These are phyloP conservation scores for Aleiodes leptofemur DNA, from an alignment of 2,888 invertebrate genomes.

Conservation along the genomic window DNA sequence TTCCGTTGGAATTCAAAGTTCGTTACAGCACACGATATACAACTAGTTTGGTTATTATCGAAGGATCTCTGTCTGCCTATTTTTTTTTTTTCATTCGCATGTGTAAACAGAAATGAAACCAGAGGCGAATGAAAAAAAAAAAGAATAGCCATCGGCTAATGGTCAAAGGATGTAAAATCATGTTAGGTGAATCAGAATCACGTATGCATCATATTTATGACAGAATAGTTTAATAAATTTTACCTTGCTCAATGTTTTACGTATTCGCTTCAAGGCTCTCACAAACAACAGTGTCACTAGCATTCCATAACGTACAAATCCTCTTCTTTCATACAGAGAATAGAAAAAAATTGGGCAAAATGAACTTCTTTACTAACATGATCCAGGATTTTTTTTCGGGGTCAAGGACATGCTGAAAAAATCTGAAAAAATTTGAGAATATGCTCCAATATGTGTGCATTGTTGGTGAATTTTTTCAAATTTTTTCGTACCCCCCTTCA, in stretches of 20 bases:
- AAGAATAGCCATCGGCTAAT: conserved; percentile 15
- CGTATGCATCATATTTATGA: conserved; percentile 26
- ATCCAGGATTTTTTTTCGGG: too few species aligned
- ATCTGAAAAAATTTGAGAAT: too few species aligned
- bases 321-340: background rate
- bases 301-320: background rate
- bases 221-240: conserved; percentile 32
- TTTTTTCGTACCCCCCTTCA: too few species aligned
- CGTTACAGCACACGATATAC: conserved; percentile 2
- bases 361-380: too few species aligned
- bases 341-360: too few species aligned
- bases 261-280: conserved; percentile 23
- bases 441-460: too few species aligned
- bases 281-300: background rate
- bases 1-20: conserved; percentile 3
- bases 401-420: too few species aligned
- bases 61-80: background rate
- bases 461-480: too few species aligned
- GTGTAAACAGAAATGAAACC: background rate
- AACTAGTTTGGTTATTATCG: conserved; percentile 5
- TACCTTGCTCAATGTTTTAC: conserved; percentile 6
- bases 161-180: background rate
- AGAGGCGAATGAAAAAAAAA: background rate
- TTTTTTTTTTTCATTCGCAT: background rate
- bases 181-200: conserved; percentile 6